Conservation (phyloP, 2,113 vertebrate genomes). For the Lagopus muta region DNA sequence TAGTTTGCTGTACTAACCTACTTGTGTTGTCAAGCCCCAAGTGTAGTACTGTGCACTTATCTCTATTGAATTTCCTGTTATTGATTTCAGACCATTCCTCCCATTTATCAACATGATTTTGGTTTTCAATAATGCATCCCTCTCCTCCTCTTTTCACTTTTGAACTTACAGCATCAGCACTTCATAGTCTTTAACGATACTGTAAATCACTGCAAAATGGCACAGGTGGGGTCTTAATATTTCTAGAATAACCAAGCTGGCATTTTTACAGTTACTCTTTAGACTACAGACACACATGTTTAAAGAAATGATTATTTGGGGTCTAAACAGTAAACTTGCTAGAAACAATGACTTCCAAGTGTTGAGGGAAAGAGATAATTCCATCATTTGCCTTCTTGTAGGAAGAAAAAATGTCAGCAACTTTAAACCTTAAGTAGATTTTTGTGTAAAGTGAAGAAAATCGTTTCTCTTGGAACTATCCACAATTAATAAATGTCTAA, state of each 20-base stretch:
- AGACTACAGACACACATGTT: not conserved
- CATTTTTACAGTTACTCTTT: not conserved
- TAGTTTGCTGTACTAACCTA: not conserved
- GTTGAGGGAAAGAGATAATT: not conserved
- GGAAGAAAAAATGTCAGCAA: not conserved
- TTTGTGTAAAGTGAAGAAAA: not conserved
- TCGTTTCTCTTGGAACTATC: not conserved
- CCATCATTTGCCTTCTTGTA: not conserved
- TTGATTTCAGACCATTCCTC: not conserved
- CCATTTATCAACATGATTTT: conserved; percentile 21
- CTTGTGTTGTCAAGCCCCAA: not conserved
- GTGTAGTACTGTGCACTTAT: not conserved
- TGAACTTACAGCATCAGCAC: not conserved
- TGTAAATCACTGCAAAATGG: not conserved
- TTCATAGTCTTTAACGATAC: not conserved
- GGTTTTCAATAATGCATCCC: not conserved
- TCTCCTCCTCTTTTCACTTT: not conserved
- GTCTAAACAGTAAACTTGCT: not conserved
- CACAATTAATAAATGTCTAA: not conserved
- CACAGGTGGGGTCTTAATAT: not conserved
- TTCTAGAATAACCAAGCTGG: not conserved
- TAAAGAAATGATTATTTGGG: not conserved
- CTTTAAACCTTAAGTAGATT: not conserved
- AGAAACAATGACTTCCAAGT: not conserved
- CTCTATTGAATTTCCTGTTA: not conserved